Evolutionary conservation across 1,140 invertebrate genomes (phyloP).

Genomic region (Ostrea edulis): DNA sequence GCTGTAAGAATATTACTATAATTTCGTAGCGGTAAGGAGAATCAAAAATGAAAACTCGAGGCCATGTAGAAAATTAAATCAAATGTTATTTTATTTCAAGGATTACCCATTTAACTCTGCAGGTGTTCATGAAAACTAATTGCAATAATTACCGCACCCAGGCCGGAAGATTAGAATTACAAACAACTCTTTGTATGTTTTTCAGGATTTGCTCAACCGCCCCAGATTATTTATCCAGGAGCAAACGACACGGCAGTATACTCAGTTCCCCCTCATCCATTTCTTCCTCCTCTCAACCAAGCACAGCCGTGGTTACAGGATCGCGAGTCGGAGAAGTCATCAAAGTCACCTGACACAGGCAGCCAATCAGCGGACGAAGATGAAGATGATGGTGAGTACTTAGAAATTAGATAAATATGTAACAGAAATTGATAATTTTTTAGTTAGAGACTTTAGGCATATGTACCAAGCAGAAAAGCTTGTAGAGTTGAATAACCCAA

Average conservation of each 20-base stretch:
- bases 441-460: too few species aligned
- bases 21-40: neutral
- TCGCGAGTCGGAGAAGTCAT: neutral
- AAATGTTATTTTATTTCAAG: neutral
- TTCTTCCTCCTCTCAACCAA: constrained; percentile 17
- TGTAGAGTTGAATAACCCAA: neutral
- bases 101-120: neutral
- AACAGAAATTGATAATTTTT: too few species aligned
- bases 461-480: neutral
- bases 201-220: constrained; percentile 20
- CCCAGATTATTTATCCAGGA: constrained; percentile 7
- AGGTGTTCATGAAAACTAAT: neutral
- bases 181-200: neutral
- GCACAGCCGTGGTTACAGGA: constrained; percentile 20
- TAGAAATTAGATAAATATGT: too few species aligned
- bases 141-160: neutral
- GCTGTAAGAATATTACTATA: neutral
- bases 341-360: neutral
- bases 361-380: constrained; percentile 18
- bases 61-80: neutral
- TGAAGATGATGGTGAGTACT: constrained; percentile 16
- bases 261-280: constrained; percentile 8
- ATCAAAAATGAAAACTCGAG: neutral
- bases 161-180: neutral
- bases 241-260: neutral